Evolutionary conservation across 2,888 invertebrate genomes (phyloP), one percentile per base, ranked within the genome.

Genomic region (Caenorhabditis drosophilae): DNA sequence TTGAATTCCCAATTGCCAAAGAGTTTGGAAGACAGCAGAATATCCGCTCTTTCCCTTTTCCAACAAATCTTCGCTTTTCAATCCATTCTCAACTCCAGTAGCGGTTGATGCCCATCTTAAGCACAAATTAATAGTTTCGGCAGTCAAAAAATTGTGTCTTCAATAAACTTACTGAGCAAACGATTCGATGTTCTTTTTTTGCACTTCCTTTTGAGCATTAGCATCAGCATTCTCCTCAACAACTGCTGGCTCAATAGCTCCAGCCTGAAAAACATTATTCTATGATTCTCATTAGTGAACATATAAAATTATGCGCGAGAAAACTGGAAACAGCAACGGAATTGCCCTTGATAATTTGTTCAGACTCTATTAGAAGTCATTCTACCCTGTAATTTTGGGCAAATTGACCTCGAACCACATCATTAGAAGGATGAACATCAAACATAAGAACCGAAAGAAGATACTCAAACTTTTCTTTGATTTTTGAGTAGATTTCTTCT

Each of bases 41-140:
- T 76, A 80, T 31, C 77, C 80, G 54, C 70, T 67, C 59, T 80
- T 80, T 53, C 81, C 81, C 70, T 80, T 81, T 59, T 80, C 79
- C 50, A 73, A 57, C 35, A 80, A 63, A 57, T 80, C 81, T n/a
- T 69, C 78, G 46, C 60, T 64, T 16, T 73, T 60, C 59, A 80
- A 54, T 71, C 67, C 74, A 45, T 78, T 71, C 51, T 75, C 67
- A 9, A 74, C 63, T 41, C 74, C 77, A 26, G 71, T 66, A 36
- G 69, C 58, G 41, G 70, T 64, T 61, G 78, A 71, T 50, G 75
- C 79, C 73, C 79, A 78, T 20, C n/a, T n/a, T n/a, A n/a, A n/a
- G n/a, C n/a, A n/a, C n/a, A n/a, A n/a, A n/a, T n/a, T n/a, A n/a
- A n/a, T n/a, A n/a, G n/a, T n/a, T n/a, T n/a, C n/a, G n/a, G n/a